Conservation (phyloP, 2,888 invertebrate genomes). For the Lithophane ornitopus region DNA sequence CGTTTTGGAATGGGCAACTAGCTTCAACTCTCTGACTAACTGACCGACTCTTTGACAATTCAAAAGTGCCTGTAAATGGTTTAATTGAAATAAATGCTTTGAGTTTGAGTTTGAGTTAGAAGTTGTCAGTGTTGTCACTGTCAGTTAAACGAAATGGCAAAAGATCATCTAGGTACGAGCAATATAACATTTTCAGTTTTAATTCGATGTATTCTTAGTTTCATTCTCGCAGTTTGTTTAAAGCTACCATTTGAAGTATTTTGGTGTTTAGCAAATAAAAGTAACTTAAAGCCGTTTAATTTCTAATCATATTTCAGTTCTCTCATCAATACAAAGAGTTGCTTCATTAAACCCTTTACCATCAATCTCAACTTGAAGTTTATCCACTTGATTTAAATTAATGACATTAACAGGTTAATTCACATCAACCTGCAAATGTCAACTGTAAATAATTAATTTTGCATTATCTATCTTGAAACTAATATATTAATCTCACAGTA, state of each 20-base stretch:
- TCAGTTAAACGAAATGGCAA: slow-evolving; percentile 7
- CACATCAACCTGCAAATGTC: slow-evolving; percentile 54
- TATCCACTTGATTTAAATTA: slow-evolving; percentile 39
- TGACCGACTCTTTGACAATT: too few relatives aligned
- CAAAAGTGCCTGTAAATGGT: too few relatives aligned
- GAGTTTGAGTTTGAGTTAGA: too few relatives aligned
- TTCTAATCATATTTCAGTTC: neutral
- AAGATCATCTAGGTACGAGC: neutral
- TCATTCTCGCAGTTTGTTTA: neutral
- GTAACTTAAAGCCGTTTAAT: neutral
- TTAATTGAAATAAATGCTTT: too few relatives aligned
- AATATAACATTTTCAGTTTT: neutral
- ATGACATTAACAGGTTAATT: slow-evolving; percentile 52
- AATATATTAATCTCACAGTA: slow-evolving; percentile 55
- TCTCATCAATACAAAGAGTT: neutral
- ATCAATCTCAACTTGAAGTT: slow-evolving; percentile 8
- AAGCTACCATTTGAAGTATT: neutral
- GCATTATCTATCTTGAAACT: slow-evolving; percentile 42
- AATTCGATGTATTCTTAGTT: neutral
- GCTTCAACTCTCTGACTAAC: too few relatives aligned
- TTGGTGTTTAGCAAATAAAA: neutral
- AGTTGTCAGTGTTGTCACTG: slow-evolving; percentile 14
- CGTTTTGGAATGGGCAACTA: too few relatives aligned
- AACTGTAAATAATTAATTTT: slow-evolving; percentile 53
- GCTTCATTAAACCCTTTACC: neutral